Base-by-base conservation (phyloP, 2,888 invertebrate species). In the Micoletzkya japonica region DNA sequence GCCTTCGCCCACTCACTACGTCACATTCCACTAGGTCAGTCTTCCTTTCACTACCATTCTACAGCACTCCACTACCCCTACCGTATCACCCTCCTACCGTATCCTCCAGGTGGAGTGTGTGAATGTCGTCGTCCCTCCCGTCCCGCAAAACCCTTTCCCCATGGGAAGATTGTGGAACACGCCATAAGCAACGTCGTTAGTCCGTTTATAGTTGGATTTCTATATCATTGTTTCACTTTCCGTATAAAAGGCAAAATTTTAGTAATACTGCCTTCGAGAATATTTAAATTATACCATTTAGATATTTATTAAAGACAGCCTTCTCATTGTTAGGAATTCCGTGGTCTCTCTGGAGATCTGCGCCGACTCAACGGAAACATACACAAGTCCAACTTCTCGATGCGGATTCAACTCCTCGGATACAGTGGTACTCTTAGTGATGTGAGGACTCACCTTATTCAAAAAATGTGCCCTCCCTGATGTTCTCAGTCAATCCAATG, bases 371-470 rank as follows among this genome's bases (percentile, higher is more conserved):
- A 75, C 20, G 70, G 69, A 2, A 72, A 76, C 26, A 74, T 76
- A 14, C 63, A 73, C 36, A 72, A 73, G 58, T 75, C 73, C 66
- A 85, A 84, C 57, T 82, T 85, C 72, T 79, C 83, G 7, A 80
- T 85, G 77, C 72, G 82, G 37, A 84, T 85, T 36, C 76, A 82
- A 34, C 74, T 84, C 37, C 73, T 85, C n/a, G 85, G 85, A 2
- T 84, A 82, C 64, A 81, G 76, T 34, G 85, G 85, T 4, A 72
- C 72, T 26, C 67, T 85, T 39, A 81, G 82, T 60, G 81, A 84
- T 66, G 83, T 84, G 52, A 73, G 77, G 6, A 2, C 7, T 34
- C 30, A 30, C 1, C 20, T 61, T 2, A n/a, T n/a, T n/a, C n/a
- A n/a, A n/a, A n/a, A n/a, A n/a, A n/a, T n/a, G n/a, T n/a, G n/a